Evolutionary conservation across 2,797 vertebrate genomes (phyloP), one percentile per base, ranked within the genome.

Genomic region (Hippoglossus hippoglossus): DNA sequence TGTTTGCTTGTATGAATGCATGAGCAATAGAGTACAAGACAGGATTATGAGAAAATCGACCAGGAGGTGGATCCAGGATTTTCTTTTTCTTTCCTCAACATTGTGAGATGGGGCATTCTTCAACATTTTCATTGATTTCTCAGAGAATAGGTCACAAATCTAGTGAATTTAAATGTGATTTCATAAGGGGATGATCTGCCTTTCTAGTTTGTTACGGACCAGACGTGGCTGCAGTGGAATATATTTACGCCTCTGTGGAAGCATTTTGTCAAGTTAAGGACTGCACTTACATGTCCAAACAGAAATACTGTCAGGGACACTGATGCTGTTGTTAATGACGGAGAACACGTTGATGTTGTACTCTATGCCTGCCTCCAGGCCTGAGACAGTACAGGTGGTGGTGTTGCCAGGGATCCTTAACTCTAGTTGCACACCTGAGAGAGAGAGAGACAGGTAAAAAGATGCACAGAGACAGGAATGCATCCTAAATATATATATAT

Each of bases 281-380:
- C 55, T 59, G 54, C 62, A 96, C 98, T 97, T 93, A 99, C 98
- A 96, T 67, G 98, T 99, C 69, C 95, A 96, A 79, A 96, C 95
- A 63, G 94, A 95, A 79, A 95, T 94, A 75, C 94, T 96, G 72
- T 94, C 87, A 1, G 98, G 97, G 51, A 91, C 87, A 65, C 98
- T 99, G 94, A 96, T 95, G 77, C 92, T 88, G 4, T 95, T 95
- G 70, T 97, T 95, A 77, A 98, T 96, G 87, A 98, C 96, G 0
- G 97, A 94, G 0, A 96, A 97, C 89, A 99, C 77, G 19, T 96
- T 98, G 92, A 99, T 91, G 83, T 96, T 97, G 94, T 99, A 99
- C 85, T 96, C 96, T 62, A 97, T 75, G 15, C 97, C 98, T 0
- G 97, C 96, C 76, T 97, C 96, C 84, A 99, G 94, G 39, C 96